phyloP scores from a whole-genome alignment of 2,113 vertebrate species.

The Rhinichthys klamathensis region DNA sequence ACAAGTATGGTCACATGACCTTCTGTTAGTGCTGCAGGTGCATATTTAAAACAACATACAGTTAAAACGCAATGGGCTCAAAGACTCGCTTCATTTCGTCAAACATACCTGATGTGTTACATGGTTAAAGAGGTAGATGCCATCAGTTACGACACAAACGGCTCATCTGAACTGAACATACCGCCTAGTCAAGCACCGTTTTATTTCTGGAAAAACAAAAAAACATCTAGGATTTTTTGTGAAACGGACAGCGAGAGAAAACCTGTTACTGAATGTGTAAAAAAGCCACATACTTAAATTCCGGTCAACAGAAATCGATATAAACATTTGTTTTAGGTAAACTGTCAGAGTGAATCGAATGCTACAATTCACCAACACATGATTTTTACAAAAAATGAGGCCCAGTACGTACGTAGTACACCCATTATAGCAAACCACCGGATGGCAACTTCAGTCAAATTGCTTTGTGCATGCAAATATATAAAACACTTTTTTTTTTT shows the following conservation, averaged over 20 bases:
- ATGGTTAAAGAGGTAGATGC: conserved; percentile 59
- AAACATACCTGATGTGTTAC: conserved; percentile 9
- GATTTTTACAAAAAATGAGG: neutral
- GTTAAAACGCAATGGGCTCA: neutral
- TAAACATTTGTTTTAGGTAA: too few species aligned
- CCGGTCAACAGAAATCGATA: neutral
- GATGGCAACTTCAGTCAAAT: neutral
- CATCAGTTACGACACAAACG: conserved; percentile 38
- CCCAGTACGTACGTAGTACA: neutral
- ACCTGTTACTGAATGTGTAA: neutral
- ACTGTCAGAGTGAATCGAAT: neutral
- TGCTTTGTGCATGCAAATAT: conserved; percentile 33
- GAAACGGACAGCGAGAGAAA: neutral
- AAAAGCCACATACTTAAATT: neutral
- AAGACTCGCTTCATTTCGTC: conserved; percentile 4
- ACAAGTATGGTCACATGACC: neutral
- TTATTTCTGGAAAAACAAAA: neutral
- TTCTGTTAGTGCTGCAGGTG: conserved; percentile 14
- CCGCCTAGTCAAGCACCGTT: neutral
- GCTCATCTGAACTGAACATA: conserved; percentile 26
- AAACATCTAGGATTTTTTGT: neutral
- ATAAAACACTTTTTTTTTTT: conserved; percentile 22
- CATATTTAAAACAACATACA: conserved; percentile 3
- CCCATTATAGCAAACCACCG: conserved; percentile 35
- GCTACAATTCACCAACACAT: neutral